Evolutionary conservation across 2,888 invertebrate species (phyloP), one percentile per base, ranked within the genome.

Genomic region (Pinctada fucata): DNA sequence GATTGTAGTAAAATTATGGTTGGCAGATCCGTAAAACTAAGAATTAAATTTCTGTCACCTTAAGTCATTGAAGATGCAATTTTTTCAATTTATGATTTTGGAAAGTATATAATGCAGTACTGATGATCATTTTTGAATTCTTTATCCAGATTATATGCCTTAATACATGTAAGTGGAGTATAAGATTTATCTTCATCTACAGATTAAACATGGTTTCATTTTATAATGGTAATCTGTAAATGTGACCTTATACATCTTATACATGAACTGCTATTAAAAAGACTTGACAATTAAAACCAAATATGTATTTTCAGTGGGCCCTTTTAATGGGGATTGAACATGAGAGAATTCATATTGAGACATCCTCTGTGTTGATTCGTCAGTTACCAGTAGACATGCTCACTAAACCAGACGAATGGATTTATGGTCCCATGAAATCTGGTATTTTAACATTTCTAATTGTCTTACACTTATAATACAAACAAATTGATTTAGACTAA

Each of bases 241-340:
- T 31, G 31, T 31, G 31, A 31, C 31, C 31, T 31, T 31, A 31
- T 31, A 31, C 31, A 31, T 31, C 0, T 31, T 31, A 31, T 31
- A 31, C 31, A 31, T 31, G 31, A 31, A 31, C 31, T 31, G 31
- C 31, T 31, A 31, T 31, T 31, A 31, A 31, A 31, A 31, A 31
- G 31, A 31, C 31, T 31, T 31, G 31, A 31, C 31, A 1, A 31
- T 31, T 31, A 31, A 31, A 31, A 16, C 52, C 51, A 50, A 3
- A 71, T 71, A 16, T 8, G 52, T 47, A 75, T 50, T 79, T 83
- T 16, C 76, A 92, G 92, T 92, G 91, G 92, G 89, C 87, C 4
- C 75, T 92, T 4, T 65, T 91, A 50, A 91, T 92, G 91, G 91
- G 92, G 13, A 91, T 92, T 85, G 92, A 91, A 77, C 92, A 92